Conservation (phyloP, 2,113 vertebrate genomes). For the Dolichotis patagonum region DNA sequence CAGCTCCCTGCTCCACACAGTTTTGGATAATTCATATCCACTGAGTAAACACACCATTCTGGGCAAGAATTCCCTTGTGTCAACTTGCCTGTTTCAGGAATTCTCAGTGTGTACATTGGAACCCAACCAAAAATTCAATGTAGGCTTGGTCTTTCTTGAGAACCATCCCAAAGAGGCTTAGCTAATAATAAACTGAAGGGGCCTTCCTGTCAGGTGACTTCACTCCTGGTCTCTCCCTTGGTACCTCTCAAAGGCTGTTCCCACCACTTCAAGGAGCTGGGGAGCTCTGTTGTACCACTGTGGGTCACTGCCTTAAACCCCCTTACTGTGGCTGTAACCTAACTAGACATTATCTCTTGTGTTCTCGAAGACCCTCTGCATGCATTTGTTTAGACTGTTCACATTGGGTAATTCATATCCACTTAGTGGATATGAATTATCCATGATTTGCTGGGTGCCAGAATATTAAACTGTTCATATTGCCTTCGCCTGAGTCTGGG, state of each 20-base stretch:
- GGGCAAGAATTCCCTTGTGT: conserved; percentile 63
- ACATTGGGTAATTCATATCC: too few relatives aligned
- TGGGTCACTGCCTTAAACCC: not conserved
- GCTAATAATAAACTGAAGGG: not conserved
- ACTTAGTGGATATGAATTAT: too few relatives aligned
- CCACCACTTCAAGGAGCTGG: not conserved
- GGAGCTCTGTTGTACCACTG: not conserved
- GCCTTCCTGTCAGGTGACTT: not conserved
- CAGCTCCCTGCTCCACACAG: not conserved
- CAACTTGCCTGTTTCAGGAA: conserved; percentile 71
- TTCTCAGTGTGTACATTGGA: conserved; percentile 58
- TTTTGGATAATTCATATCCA: conserved; percentile 50
- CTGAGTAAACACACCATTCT: conserved; percentile 56
- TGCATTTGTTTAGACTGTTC: not conserved
- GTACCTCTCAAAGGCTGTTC: not conserved
- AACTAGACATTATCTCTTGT: not conserved
- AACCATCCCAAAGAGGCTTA: not conserved
- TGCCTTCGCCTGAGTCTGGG: not conserved
- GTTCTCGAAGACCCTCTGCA: not conserved
- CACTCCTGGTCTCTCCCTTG: not conserved
- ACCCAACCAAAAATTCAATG: conserved; percentile 19
- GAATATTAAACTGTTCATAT: not conserved
- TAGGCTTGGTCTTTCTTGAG: conserved; percentile 43
- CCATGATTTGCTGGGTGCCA: too few relatives aligned
- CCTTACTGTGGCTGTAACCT: not conserved